Base-by-base conservation (phyloP, 2,888 invertebrate species). In the Gari tellinella region DNA sequence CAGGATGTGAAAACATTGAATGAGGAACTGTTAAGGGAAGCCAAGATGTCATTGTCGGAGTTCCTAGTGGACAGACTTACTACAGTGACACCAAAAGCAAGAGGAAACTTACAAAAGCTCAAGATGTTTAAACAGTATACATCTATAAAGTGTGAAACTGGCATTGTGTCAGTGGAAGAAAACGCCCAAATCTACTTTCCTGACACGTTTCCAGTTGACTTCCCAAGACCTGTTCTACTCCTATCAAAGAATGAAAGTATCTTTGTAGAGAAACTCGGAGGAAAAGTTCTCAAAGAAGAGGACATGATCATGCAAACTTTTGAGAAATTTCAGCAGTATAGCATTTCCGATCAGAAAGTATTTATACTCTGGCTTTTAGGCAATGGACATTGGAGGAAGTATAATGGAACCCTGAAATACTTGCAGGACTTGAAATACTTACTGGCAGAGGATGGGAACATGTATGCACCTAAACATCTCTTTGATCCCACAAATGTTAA, bases 401-500 rank as follows among this genome's bases (percentile, higher is more conserved):
- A 25, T 19, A 8, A n/a, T 5, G 37, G 31, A 43, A 25, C 41
- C 4, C 25, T n/a, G 2, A 14, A 37, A 7, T 5, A n/a, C 0
- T 12, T 37, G 7, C 31, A 58, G 37, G 17, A 40, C 2, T 17
- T 45, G 3, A 21, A 8, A 43, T 62, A 31, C 15, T 17, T 43
- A 25, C 7, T 2, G 19, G 45, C 26, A 15, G 8, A 17, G 15
- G 43, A 45, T 26, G 43, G 31, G n/a, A 25, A 53, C 1, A n/a
- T 46, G 17, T n/a, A 19, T 25, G 41, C 25, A 53, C 63, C 73
- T 12, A 7, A 21, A 4, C 69, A 78, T 15, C 25, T 78, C 15
- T 78, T 60, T 52, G 70, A 78, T 43, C 63, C 66, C 0, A n/a
- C 48, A 15, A 61, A 70, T 19, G 45, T 43, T 0, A 45, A 41